These are phyloP conservation scores for Leucoraja ocellata DNA, from an alignment of 2,797 vertebrate species.

Conservation along the genomic window DNA sequence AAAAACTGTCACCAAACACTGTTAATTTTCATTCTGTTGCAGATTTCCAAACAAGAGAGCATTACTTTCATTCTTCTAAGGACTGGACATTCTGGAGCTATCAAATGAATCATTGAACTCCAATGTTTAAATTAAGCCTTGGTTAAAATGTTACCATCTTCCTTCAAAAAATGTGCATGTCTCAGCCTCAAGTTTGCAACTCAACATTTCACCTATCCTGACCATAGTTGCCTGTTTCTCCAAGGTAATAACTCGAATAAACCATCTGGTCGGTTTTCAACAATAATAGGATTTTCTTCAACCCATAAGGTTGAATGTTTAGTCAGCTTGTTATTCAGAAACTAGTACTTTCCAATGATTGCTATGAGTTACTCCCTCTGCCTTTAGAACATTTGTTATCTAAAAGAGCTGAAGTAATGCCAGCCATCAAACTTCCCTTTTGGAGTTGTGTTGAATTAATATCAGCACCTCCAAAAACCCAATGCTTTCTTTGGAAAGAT, in stretches of 20 bases:
- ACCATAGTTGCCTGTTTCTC: not conserved
- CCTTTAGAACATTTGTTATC: not conserved
- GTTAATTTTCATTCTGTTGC: constrained; percentile 2
- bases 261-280: not conserved
- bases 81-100: not conserved
- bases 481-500: not conserved
- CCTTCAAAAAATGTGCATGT: not conserved
- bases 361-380: not conserved
- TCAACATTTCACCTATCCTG: not conserved
- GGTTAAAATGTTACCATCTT: not conserved
- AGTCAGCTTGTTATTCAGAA: not conserved
- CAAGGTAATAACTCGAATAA: not conserved
- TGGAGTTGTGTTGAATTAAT: not conserved
- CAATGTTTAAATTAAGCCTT: not conserved
- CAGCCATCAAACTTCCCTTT: not conserved
- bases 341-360: not conserved
- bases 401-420: not conserved
- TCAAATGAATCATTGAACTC: not conserved
- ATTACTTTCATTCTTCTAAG: not conserved
- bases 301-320: not conserved
- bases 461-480: not conserved
- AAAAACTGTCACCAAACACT: not conserved
- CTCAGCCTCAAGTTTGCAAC: not conserved
- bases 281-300: not conserved
- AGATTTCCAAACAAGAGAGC: not conserved